These are phyloP conservation scores for Anaspis maculata DNA, from an alignment of 2,888 invertebrate genomes.

Conservation along the genomic window DNA sequence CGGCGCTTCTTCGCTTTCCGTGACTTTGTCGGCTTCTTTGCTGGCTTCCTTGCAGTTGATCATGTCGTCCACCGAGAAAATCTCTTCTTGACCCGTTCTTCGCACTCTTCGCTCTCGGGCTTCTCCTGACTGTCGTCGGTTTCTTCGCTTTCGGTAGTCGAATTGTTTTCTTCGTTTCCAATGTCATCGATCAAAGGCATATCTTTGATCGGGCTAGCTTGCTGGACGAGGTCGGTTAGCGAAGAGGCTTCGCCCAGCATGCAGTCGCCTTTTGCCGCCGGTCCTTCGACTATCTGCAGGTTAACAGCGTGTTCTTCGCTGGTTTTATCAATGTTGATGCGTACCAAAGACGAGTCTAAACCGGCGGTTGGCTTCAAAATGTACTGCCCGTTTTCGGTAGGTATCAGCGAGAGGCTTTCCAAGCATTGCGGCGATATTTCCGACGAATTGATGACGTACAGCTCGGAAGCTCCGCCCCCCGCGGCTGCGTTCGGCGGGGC, in stretches of 20 bases:
- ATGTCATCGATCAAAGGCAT: constrained; percentile 16
- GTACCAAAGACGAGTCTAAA: too few relatives aligned
- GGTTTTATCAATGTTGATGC: constrained; percentile 20
- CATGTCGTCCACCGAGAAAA: constrained; percentile 34
- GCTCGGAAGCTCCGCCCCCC: constrained; percentile 10
- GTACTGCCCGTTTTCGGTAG: constrained; percentile 28
- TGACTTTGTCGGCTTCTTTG: constrained; percentile 13
- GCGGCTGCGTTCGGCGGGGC: constrained; percentile 6
- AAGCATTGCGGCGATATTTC: constrained; percentile 27
- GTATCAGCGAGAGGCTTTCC: constrained; percentile 17
- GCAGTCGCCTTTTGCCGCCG: constrained; percentile 22
- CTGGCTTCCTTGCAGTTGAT: constrained; percentile 23
- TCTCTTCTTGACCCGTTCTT: constrained; percentile 21
- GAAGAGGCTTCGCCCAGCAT: constrained; percentile 15
- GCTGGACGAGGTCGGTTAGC: constrained; percentile 1
- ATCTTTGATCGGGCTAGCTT: constrained; percentile 10
- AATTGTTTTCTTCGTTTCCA: background rate
- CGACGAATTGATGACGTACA: constrained; percentile 27
- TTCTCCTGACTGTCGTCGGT: constrained; percentile 1
- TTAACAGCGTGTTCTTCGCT: constrained; percentile 25
- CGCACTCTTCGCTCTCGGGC: background rate
- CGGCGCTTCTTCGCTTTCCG: constrained; percentile 2
- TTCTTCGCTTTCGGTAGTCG: background rate
- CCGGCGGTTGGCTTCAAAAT: constrained; percentile 20
- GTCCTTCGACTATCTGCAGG: constrained; percentile 27